Evolutionary conservation across 2,797 vertebrate species (phyloP).

Genomic region (Pangasius larnaudii): DNA sequence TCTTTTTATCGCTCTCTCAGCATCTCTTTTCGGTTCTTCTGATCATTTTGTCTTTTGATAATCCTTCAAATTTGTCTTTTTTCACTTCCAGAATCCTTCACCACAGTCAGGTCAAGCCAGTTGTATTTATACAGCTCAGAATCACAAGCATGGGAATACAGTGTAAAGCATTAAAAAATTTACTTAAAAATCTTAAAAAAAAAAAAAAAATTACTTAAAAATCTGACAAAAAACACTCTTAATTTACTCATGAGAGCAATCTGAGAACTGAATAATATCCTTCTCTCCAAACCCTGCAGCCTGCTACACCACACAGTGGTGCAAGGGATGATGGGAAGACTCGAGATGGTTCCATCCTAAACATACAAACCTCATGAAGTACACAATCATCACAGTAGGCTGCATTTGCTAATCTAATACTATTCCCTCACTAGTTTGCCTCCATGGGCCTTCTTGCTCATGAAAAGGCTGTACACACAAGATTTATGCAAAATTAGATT

Average conservation of each 20-base stretch:
- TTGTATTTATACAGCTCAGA: not conserved
- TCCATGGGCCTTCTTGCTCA: not conserved
- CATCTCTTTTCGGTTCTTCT: not conserved
- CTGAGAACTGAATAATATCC: not conserved
- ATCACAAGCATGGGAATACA: not conserved
- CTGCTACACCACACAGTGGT: not conserved
- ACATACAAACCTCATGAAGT: not conserved
- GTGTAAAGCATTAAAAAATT: not conserved
- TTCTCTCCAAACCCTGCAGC: not conserved
- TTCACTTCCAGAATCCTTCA: not conserved
- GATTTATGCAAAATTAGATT: not conserved
- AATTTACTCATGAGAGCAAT: not conserved
- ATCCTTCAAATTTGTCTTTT: conserved; percentile 14
- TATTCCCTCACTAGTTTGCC: not conserved
- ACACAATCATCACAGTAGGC: not conserved
- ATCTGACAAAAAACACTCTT: not conserved
- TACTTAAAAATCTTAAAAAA: not conserved
- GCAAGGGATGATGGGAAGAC: not conserved
- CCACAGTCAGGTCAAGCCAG: not conserved
- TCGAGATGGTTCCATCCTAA: not conserved
- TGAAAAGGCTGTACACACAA: not conserved
- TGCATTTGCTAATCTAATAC: not conserved
- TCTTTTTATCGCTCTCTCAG: conserved; percentile 22
- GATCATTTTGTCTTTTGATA: conserved; percentile 24
- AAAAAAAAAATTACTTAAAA: not conserved